Evolutionary conservation across 2,888 invertebrate genomes (phyloP).

Genomic region (Listrodromus nycthemerus): DNA sequence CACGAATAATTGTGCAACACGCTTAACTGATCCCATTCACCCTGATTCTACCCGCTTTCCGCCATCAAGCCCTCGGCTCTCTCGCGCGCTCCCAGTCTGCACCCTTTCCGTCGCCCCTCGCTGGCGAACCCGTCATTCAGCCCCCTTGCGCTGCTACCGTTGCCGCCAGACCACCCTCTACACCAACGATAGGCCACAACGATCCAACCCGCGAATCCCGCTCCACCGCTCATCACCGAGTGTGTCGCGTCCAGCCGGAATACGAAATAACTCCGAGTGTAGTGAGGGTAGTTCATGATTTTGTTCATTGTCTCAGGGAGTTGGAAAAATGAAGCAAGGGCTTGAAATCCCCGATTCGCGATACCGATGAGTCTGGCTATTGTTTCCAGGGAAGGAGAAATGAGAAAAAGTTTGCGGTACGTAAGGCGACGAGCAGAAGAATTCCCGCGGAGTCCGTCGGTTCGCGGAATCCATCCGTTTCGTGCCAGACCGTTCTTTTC

Average conservation of each 20-base stretch:
- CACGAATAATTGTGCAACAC: constrained; percentile 88
- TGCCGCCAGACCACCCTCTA: constrained; percentile 64
- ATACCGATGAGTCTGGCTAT: constrained; percentile 10
- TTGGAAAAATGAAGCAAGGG: constrained; percentile 1
- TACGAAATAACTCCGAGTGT: not conserved
- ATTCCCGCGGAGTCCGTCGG: constrained; percentile 41
- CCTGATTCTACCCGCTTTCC: constrained; percentile 82
- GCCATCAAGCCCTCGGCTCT: constrained; percentile 69
- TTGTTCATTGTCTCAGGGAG: constrained; percentile 31
- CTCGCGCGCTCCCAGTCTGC: constrained; percentile 33
- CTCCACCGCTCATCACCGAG: constrained; percentile 52
- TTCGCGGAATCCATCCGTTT: constrained; percentile 30
- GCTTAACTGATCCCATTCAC: constrained; percentile 88
- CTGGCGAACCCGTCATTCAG: constrained; percentile 58
- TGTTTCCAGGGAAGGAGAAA: not conserved
- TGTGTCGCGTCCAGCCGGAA: constrained; percentile 17
- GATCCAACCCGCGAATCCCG: constrained; percentile 43
- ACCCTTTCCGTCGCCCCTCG: constrained; percentile 59
- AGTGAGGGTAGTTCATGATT: not conserved
- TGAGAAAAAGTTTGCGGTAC: constrained; percentile 2
- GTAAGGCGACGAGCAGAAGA: not conserved
- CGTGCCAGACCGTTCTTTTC: constrained; percentile 19
- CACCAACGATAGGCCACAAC: constrained; percentile 57
- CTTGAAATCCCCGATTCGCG: constrained; percentile 12
- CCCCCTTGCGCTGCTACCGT: constrained; percentile 51